phyloP scores from a whole-genome alignment of 2,888 invertebrate genomes.

The Phymatocera aterrima region DNA sequence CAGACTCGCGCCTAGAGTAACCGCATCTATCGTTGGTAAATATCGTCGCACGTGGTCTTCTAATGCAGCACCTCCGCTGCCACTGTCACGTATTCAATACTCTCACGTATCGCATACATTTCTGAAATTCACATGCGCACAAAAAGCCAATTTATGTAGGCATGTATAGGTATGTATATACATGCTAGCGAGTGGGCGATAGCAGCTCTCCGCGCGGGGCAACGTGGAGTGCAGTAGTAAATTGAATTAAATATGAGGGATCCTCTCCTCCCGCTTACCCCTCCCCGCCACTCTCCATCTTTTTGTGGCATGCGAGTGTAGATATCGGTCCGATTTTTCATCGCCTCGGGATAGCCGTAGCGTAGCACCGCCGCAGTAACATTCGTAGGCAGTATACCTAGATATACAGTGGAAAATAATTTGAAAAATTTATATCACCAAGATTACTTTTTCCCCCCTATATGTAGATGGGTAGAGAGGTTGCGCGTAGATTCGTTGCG shows the following conservation, averaged over 20 bases:
- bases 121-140: background rate
- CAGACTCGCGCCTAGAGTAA: slow-evolving; percentile 58
- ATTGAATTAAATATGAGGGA: slow-evolving; percentile 27
- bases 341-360: background rate
- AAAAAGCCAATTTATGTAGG: no score
- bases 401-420: background rate
- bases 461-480: slow-evolving; percentile 31
- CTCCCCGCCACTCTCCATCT: no score
- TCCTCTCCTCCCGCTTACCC: background rate
- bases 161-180: no score
- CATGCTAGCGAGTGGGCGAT: background rate
- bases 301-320: background rate
- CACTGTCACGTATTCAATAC: no score
- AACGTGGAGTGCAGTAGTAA: background rate
- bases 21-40: slow-evolving; percentile 46
- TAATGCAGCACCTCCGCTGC: background rate
- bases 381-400: no score
- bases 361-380: background rate
- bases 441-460: slow-evolving; percentile 23
- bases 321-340: background rate
- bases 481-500: slow-evolving; percentile 50
- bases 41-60: slow-evolving; percentile 22
- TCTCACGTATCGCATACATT: no score
- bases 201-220: no score
- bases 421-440: slow-evolving; percentile 7